Base-by-base conservation (phyloP, 2,888 invertebrate species). In the Escarpia spicata region DNA sequence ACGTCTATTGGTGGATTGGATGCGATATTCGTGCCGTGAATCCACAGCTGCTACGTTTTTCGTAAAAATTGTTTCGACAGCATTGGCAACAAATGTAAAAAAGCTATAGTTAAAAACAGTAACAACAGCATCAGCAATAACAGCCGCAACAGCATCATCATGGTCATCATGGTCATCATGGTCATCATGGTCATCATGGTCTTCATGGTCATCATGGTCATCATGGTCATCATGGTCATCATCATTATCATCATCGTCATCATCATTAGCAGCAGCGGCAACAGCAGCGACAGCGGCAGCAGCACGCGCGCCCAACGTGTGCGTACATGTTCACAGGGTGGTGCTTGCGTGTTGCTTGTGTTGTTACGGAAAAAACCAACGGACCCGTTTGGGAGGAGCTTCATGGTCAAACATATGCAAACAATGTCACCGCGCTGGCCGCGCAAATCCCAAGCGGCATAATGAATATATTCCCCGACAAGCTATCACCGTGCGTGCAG, bases 131-230 rank as follows among this genome's bases (percentile, higher is more conserved):
- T 3, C 52, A 15, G 52, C 9, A 15, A 52, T 15, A 52, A 12
- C 15, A 52, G 52, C 52, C 52, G 52, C 52, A 52, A 52, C 15
- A 52, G 4, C 52, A 52, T 52, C 52, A 52, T 4, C 52, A 52
- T 52, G 12, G 15, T 4, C 52, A 52, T 1, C 37, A 37, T 37
- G 37, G 37, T 52, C 52, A 52, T 4, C 52, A 52, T 52, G 12
- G 15, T 4, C 52, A 52, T 52, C 52, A 52, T 4, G 12, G 8
- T 90, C 92, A 90, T 90, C 90, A 44, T 92, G 90, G 43, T 90
- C 92, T 90, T 92, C 92, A 92, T 90, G 90, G 90, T 92, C 92
- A 90, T 90, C 90, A 90, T 92, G 52, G 31, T 58, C 91, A 58
- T 90, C 91, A 92, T 91, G 45, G 43, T 92, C 92, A 92, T 90